A percentile compares a stretch with the other conserved stretches of the same genome.
phyloP scores from a whole-genome alignment of 2,888 invertebrate genomes.

The Pristionchus mayeri region DNA sequence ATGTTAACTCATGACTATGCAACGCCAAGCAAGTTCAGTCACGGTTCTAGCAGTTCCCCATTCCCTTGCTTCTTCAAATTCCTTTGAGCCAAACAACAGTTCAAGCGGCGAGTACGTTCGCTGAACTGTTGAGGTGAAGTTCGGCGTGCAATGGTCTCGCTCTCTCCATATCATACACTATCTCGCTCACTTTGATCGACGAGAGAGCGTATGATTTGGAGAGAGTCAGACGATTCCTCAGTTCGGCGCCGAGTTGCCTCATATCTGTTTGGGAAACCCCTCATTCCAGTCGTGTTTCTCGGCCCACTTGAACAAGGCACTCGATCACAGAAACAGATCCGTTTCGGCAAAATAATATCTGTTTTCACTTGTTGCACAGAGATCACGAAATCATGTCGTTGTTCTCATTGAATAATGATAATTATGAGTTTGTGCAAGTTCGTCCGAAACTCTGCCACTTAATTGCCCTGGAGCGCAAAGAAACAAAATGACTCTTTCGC shows the following conservation, averaged over 20 bases:
- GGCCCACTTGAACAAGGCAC: too few species aligned
- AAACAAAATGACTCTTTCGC: background rate
- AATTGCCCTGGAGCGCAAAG: background rate
- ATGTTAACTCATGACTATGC: too few species aligned
- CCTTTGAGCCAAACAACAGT: background rate
- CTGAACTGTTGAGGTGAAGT: too few species aligned
- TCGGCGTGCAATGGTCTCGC: too few species aligned
- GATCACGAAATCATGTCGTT: too few species aligned
- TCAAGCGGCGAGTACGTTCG: background rate
- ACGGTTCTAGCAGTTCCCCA: too few species aligned
- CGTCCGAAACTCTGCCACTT: background rate
- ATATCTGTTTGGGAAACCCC: conserved; percentile 12
- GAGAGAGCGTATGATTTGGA: too few species aligned
- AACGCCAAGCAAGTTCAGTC: too few species aligned
- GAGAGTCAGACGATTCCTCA: too few species aligned
- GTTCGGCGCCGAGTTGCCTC: background rate
- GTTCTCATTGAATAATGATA: background rate
- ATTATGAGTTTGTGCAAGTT: too few species aligned
- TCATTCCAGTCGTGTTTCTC: conserved; percentile 14
- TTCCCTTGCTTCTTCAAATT: background rate
- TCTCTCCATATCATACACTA: too few species aligned
- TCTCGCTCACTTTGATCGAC: conserved; percentile 10
- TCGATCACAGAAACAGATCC: too few species aligned
- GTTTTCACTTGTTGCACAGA: background rate
- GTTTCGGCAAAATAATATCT: background rate